Conservation (phyloP, 2,797 vertebrate species). For the Hypotaenidia philippensis region DNA sequence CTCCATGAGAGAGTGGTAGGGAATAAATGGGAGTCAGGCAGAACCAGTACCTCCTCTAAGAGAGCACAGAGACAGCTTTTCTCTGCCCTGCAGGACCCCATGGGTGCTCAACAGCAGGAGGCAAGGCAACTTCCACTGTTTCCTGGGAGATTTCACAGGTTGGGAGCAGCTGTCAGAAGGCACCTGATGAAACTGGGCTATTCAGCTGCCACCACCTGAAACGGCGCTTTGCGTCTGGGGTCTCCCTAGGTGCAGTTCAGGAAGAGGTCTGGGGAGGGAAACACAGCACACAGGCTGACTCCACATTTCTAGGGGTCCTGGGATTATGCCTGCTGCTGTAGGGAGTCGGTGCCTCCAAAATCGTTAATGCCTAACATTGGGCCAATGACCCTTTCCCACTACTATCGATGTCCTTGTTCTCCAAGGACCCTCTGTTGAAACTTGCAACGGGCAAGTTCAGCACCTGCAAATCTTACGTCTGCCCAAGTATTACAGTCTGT, state of each 20-base stretch:
- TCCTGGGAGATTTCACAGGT: neutral
- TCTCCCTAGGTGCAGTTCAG: neutral
- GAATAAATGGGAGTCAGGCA: neutral
- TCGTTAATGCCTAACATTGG: neutral
- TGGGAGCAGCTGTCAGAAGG: neutral
- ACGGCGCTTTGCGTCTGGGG: neutral
- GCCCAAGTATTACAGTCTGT: neutral
- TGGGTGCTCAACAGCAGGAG: neutral
- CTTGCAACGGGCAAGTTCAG: neutral
- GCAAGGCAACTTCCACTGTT: neutral
- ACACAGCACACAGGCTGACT: neutral
- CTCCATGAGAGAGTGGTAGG: rapidly evolving
- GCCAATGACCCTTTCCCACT: neutral
- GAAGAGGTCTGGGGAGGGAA: neutral
- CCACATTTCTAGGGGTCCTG: neutral
- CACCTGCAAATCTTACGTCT: neutral
- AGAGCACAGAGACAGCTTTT: neutral
- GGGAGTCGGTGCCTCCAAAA: neutral
- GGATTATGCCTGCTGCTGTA: neutral
- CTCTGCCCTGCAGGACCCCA: neutral
- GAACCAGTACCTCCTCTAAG: neutral
- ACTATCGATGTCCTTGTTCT: neutral
- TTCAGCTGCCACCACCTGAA: neutral
- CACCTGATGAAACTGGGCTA: neutral
- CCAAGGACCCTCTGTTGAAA: neutral